Evolutionary conservation across 2,888 invertebrate genomes (phyloP), one percentile per base, ranked within the genome.

Genomic region (Andrena hattorfiana): DNA sequence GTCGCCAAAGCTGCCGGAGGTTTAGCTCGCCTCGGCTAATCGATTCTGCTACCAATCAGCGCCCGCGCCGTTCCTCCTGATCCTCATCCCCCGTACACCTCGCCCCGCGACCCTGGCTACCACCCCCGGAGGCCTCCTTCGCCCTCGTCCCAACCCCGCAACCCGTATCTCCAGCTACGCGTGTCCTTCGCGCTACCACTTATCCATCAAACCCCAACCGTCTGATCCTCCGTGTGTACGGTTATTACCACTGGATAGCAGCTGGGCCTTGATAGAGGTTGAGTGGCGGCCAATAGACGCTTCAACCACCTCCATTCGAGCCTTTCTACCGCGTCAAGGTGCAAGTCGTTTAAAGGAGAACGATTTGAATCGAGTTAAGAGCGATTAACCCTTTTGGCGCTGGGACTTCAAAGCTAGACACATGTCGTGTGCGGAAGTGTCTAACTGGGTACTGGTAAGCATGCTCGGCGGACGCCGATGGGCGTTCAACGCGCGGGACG

Each of bases 21-120:
- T 89, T 90, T 87, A 89, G 86, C 90, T 85, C 77, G 77, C 84
- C 89, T 89, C 86, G 89, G 89, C 89, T 89, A 94, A 94, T 94
- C 94, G 94, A 94, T 94, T 92, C 92, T 92, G 90, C 93, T 91
- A 92, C 93, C 94, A 93, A 94, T 94, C 93, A 90, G 90, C 88
- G 86, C 88, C 89, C 91, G 89, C 88, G 89, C 88, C 79, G 85
- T 84, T 87, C 86, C 86, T 87, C 85, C 82, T 74, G 85, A 69
- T 80, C 81, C 66, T 54, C 64, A 49, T 16, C 32, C 49, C 49
- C 26, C 42, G 51, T 32, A 3, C 69, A 28, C 62, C 54, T 30
- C 68, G 4, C 81, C 51, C 26, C 63, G 63, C 62, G 23, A 48
- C 64, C 69, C 51, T 16, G 16, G 28, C 60, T 51, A 13, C 60